phyloP scores from a whole-genome alignment of 2,113 vertebrate genomes.

The Gambusia holbrooki region DNA sequence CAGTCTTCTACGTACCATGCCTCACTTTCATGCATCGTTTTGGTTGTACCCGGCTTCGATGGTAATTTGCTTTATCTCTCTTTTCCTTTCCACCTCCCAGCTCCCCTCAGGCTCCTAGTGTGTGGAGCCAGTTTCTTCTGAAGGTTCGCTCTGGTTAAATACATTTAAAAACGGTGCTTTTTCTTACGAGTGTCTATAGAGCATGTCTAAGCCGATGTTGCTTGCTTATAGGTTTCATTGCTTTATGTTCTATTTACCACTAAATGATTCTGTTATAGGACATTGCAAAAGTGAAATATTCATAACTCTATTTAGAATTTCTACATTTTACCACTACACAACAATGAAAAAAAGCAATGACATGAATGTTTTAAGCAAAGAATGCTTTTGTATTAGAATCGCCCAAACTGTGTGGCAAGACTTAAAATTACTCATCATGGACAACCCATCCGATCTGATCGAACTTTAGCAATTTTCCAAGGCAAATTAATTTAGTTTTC shows the following conservation, averaged over 20 bases:
- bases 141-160: neutral
- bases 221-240: neutral
- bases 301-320: neutral
- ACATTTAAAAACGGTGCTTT: neutral
- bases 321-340: neutral
- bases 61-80: conserved; percentile 16
- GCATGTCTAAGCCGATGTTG: neutral
- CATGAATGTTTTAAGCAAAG: no score
- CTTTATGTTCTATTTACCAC: neutral
- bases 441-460: no score
- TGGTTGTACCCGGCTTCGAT: neutral
- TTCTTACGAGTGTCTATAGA: neutral
- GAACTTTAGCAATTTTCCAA: no score
- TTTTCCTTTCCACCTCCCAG: neutral
- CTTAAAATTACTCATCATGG: no score
- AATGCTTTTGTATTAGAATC: no score
- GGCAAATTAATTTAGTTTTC: neutral
- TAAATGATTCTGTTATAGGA: neutral
- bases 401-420: no score
- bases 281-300: neutral
- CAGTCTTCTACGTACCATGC: neutral
- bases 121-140: neutral
- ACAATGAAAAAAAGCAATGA: no score
- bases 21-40: neutral
- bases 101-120: neutral